Conservation (phyloP, 2,888 invertebrate genomes). For the Microctonus aethiopoides region DNA sequence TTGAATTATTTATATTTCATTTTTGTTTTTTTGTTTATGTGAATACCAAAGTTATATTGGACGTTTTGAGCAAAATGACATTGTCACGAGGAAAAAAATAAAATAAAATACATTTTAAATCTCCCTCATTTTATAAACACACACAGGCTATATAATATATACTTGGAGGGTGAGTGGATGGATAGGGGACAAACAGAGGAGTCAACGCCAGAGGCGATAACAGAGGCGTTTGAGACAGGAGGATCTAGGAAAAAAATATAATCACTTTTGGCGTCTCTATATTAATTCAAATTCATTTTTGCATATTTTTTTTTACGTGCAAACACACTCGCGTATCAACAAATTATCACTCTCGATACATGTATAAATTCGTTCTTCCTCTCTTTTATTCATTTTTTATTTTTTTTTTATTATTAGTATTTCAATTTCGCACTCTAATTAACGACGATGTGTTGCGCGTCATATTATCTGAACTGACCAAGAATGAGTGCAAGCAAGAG, state of each 20-base stretch:
- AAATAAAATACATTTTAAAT: neutral
- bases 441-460: slow-evolving; percentile 25
- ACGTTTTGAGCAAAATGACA: neutral
- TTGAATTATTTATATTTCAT: neutral
- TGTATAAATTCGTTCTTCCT: neutral
- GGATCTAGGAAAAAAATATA: neutral
- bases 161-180: neutral
- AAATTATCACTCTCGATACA: slow-evolving; percentile 7
- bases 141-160: no score
- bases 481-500: slow-evolving; percentile 72
- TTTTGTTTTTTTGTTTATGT: neutral
- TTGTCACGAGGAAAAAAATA: neutral
- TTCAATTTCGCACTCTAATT: slow-evolving; percentile 17
- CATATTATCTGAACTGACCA: slow-evolving; percentile 69
- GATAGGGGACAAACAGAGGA: neutral
- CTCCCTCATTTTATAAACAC: neutral
- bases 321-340: slow-evolving; percentile 12
- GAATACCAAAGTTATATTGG: neutral
- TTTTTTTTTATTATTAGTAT: slow-evolving; percentile 12
- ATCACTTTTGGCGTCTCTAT: neutral
- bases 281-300: slow-evolving; percentile 4
- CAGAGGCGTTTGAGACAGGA: neutral
- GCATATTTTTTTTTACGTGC: neutral
- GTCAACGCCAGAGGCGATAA: neutral
- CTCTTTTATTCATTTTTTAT: no score